Evolutionary conservation across 2,113 vertebrate species (phyloP), one percentile per base, ranked within the genome.

Genomic region (Xerus inauris): DNA sequence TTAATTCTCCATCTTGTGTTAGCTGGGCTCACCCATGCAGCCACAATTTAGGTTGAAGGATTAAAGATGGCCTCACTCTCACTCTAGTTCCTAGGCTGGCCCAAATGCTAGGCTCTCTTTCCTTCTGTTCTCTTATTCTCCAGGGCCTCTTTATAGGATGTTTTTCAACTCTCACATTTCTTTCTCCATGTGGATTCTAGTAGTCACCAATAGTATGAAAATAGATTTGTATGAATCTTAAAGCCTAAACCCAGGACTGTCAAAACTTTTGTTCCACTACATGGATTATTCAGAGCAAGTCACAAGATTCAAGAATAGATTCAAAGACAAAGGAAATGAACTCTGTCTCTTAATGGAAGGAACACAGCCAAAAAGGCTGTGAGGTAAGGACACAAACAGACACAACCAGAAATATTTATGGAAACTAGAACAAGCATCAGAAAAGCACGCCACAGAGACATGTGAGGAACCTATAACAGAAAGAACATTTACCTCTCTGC

Each of bases 241-340:
- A 83, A 10, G 20, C 32, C n/a, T 45, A 86, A 40, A 16, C 40
- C 16, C 14, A 16, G 57, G 82, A 40, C 13, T 19, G 12, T 30
- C 6, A 75, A 81, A 87, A 87, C 19, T 47, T 42, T 45, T 84
- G 30, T 85, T 62, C 38, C 72, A 79, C 24, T 89, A 54, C 13
- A 73, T 80, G 14, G 54, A 40, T 47, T 87, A 8, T 83, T 92
- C 69, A 92, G 87, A 90, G 22, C 13, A 94, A 84, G 64, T 85
- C 32, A 69, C 1, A 65, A 87, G 59, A 30, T n/a, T 32, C 51
- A 32, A 71, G 30, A 81, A 42, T 13, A 75, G 13, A 80, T 64
- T 92, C 24, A 87, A 79, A 72, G 8, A 26, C 71, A 88, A 38
- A 22, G 14, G 1, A 5, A 16, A 90, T 3, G 59, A 71, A 87